phyloP scores from a whole-genome alignment of 2,113 vertebrate genomes.

The Vanacampus margaritifer region DNA sequence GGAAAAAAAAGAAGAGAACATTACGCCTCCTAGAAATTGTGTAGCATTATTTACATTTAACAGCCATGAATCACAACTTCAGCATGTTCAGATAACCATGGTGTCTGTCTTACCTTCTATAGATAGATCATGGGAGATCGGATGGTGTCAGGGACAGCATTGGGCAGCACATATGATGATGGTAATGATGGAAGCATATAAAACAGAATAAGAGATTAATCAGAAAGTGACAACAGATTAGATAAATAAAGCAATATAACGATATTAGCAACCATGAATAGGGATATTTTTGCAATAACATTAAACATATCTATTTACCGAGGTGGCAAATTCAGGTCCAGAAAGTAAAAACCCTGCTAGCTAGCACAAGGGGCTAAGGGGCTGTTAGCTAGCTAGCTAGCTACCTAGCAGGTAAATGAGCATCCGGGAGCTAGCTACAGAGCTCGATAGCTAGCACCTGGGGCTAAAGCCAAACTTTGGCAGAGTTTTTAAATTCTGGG shows the following conservation, averaged over 20 bases:
- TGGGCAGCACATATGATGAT: constrained; percentile 22
- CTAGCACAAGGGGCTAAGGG: too few species aligned
- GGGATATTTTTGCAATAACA: not conserved
- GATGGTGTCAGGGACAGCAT: constrained; percentile 34
- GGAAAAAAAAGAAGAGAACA: not conserved
- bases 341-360: too few species aligned
- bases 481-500: too few species aligned
- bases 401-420: too few species aligned
- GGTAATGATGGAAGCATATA: constrained; percentile 14
- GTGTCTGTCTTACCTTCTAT: constrained; percentile 58
- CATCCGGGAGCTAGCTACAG: too few species aligned
- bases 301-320: not conserved
- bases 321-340: too few species aligned
- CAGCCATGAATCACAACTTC: not conserved
- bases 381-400: too few species aligned
- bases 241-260: not conserved
- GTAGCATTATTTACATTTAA: not conserved
- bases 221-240: constrained; percentile 16
- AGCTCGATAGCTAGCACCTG: too few species aligned
- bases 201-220: constrained; percentile 25
- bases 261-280: not conserved
- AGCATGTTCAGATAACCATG: not conserved
- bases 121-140: constrained; percentile 25
- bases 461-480: too few species aligned
- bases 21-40: not conserved